Percentiles rank a stretch among this genome's conserved stretches.
phyloP scores from a whole-genome alignment of 2,113 vertebrate genomes.

The Phrynosoma platyrhinos region DNA sequence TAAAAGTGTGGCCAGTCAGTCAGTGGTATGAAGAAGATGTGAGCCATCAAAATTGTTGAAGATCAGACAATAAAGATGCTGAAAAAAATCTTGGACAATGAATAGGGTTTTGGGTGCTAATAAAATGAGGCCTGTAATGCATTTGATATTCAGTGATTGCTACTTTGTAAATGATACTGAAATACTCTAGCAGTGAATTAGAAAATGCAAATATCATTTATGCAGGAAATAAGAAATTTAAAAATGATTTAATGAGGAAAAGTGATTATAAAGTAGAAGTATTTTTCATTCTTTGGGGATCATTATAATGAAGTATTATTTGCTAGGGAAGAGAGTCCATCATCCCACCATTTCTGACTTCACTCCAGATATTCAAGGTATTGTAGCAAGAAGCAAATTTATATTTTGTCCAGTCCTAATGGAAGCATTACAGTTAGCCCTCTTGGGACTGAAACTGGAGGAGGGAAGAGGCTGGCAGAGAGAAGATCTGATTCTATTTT shows the following conservation, averaged over 20 bases:
- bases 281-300: constrained; percentile 10
- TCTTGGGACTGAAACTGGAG: background rate
- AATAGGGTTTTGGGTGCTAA: constrained; percentile 6
- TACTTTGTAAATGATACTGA: background rate
- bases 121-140: constrained; percentile 9
- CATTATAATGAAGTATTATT: constrained; percentile 1
- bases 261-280: background rate
- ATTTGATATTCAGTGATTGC: constrained; percentile 5
- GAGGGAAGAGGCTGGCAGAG: background rate
- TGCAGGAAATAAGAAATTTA: background rate
- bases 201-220: constrained; percentile 27
- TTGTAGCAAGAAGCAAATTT: background rate
- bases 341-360: background rate
- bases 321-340: background rate
- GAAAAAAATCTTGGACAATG: background rate
- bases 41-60: background rate
- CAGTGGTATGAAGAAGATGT: background rate
- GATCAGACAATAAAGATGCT: background rate
- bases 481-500: constrained; percentile 22
- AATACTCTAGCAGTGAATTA: background rate
- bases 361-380: background rate
- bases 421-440: background rate
- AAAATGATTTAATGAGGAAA: background rate
- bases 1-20: constrained; percentile 1
- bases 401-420: background rate